Percentiles rank a stretch among this genome's conserved stretches.
Evolutionary conservation across 2,888 invertebrate species (phyloP).

Genomic region (Allygus modestus): DNA sequence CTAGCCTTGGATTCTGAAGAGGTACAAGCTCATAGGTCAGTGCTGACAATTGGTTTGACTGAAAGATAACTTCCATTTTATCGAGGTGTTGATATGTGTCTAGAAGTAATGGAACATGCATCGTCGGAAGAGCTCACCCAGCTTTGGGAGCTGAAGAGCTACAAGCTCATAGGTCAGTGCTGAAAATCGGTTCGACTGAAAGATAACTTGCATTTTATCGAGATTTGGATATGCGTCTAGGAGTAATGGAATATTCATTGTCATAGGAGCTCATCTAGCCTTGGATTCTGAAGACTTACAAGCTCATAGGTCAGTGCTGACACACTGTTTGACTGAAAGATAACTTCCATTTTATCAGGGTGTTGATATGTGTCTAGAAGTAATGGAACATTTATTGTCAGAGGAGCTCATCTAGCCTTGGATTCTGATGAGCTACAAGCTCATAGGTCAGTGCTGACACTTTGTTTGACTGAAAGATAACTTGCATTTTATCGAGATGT

Average conservation of each 20-base stretch:
- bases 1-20: conserved; percentile 95
- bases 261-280: conserved; percentile 85
- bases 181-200: conserved; percentile 81
- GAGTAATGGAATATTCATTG: too few species aligned
- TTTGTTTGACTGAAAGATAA: conserved; percentile 79
- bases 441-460: conserved; percentile 84
- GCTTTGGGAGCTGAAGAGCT: conserved; percentile 90
- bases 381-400: too few species aligned
- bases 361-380: too few species aligned
- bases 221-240: too few species aligned
- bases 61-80: too few species aligned
- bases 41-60: conserved; percentile 35
- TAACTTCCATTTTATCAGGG: conserved; percentile 74
- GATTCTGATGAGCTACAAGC: conserved; percentile 96
- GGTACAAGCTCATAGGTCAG: conserved; percentile 92
- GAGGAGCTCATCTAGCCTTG: conserved; percentile 91
- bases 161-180: conserved; percentile 88
- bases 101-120: too few species aligned
- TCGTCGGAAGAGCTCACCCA: conserved; percentile 75
- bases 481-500: conserved; percentile 76
- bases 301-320: not conserved
- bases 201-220: conserved; percentile 74
- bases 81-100: too few species aligned
- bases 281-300: conserved; percentile 74
- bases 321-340: conserved; percentile 81